Percentiles rank a stretch among this genome's conserved stretches.
phyloP scores from a whole-genome alignment of 1,140 invertebrate genomes.

The Drosophila gunungcola region DNA sequence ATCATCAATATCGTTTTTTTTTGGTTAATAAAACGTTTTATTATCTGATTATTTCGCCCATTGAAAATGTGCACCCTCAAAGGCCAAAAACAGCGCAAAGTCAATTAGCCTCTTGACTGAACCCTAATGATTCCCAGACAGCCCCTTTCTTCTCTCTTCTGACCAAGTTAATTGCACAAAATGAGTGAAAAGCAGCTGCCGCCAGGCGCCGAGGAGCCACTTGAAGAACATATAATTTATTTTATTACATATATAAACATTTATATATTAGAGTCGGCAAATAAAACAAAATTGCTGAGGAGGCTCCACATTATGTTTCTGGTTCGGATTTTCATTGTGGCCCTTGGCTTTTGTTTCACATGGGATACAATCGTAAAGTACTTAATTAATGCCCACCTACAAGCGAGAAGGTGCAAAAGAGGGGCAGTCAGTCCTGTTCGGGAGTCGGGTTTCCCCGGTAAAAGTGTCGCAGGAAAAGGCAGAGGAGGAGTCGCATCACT shows the following conservation, averaged over 20 bases:
- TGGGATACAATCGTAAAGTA: constrained; percentile 55
- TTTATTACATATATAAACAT: constrained; percentile 54
- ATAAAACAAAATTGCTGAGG: constrained; percentile 38
- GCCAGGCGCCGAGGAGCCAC: constrained; percentile 40
- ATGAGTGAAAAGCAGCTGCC: constrained; percentile 67
- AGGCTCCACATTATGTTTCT: constrained; percentile 15
- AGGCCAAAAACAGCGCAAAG: constrained; percentile 60
- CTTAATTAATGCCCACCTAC: constrained; percentile 67
- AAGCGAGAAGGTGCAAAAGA: constrained; percentile 16
- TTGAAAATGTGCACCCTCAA: constrained; percentile 11
- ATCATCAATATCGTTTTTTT: constrained; percentile 6
- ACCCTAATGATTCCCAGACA: constrained; percentile 44
- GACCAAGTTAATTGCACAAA: constrained; percentile 65
- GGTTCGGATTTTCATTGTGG: constrained; percentile 10
- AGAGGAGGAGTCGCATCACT: constrained; percentile 60
- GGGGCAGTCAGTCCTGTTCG: constrained; percentile 18
- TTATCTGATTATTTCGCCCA: constrained; percentile 21
- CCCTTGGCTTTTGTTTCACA: background rate
- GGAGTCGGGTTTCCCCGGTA: constrained; percentile 15
- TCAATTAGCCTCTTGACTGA: constrained; percentile 75
- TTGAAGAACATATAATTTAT: constrained; percentile 58
- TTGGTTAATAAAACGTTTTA: constrained; percentile 1
- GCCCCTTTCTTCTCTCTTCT: constrained; percentile 19
- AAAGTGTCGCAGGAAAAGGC: constrained; percentile 9
- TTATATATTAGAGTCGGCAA: constrained; percentile 42